Percentiles rank a stretch among this genome's conserved stretches.
Conservation (phyloP, 2,888 invertebrate species). For the Nesidiocoris tenuis region DNA sequence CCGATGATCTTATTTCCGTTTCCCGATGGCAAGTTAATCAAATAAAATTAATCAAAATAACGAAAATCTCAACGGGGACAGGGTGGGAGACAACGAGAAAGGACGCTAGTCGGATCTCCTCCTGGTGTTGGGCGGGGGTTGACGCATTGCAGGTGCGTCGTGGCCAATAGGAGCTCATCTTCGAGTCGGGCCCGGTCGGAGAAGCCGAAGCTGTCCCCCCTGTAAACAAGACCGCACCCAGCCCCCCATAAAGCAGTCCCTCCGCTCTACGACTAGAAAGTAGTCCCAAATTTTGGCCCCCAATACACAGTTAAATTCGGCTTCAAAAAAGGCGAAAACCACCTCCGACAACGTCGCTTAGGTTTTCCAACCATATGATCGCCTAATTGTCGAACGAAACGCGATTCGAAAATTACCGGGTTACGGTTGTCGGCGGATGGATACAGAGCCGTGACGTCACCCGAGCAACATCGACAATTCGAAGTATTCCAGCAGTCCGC, state of each 20-base stretch:
- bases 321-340: neutral
- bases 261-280: constrained; percentile 24
- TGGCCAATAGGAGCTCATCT: constrained; percentile 70
- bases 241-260: constrained; percentile 63
- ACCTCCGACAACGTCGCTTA: neutral
- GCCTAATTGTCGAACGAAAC: too few relatives aligned
- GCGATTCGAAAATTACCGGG: neutral
- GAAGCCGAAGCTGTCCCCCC: constrained; percentile 60
- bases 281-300: neutral
- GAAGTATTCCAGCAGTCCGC: constrained; percentile 50
- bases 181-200: constrained; percentile 54
- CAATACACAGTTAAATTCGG: neutral
- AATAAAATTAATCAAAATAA: neutral
- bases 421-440: constrained; percentile 47
- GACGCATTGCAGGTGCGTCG: constrained; percentile 53
- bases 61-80: neutral
- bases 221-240: constrained; percentile 73
- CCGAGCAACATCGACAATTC: constrained; percentile 49
- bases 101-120: neutral
- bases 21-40: constrained; percentile 5
- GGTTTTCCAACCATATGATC: neutral
- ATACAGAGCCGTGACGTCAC: constrained; percentile 50
- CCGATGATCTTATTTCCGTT: neutral
- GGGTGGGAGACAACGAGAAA: constrained; percentile 15
- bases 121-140: constrained; percentile 49